These are phyloP conservation scores for Notothenia rossii DNA, from an alignment of 2,113 vertebrate genomes.

Conservation along the genomic window DNA sequence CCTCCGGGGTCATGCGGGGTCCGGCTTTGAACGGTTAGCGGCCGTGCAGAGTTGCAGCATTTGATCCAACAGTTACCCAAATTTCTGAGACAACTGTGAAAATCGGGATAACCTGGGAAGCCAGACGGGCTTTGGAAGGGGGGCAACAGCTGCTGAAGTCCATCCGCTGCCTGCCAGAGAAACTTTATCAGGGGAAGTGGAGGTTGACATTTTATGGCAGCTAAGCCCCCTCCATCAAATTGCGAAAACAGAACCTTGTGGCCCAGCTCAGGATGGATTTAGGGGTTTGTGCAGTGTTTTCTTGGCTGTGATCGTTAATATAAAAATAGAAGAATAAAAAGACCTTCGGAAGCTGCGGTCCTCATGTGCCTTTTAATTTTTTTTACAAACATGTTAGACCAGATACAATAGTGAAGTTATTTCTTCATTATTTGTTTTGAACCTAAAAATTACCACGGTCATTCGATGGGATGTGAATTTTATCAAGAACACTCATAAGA, in stretches of 20 bases:
- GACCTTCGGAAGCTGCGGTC: slow-evolving; percentile 36
- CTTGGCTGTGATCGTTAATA: slow-evolving; percentile 41
- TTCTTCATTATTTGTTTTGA: not conserved
- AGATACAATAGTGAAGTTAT: not conserved
- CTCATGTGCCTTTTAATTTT: slow-evolving; percentile 28
- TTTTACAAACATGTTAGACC: not conserved
- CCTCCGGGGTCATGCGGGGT: slow-evolving; percentile 22
- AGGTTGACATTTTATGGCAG: slow-evolving; percentile 68
- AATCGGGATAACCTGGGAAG: slow-evolving; percentile 64
- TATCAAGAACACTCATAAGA: not conserved
- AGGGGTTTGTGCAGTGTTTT: slow-evolving; percentile 54
- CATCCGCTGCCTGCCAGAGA: slow-evolving; percentile 43
- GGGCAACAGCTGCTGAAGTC: slow-evolving; percentile 76
- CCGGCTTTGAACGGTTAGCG: slow-evolving; percentile 44
- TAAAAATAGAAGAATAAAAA: slow-evolving; percentile 63
- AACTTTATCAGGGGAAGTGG: slow-evolving; percentile 73
- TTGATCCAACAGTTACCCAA: slow-evolving; percentile 61
- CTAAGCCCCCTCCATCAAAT: slow-evolving; percentile 63
- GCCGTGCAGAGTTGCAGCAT: slow-evolving; percentile 9
- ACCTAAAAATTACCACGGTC: not conserved
- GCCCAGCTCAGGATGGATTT: slow-evolving; percentile 67
- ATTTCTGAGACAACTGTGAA: slow-evolving; percentile 74
- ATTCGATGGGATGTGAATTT: not conserved
- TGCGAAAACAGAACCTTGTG: slow-evolving; percentile 76
- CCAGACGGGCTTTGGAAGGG: slow-evolving; percentile 52